phyloP scores from a whole-genome alignment of 2,888 invertebrate genomes.

The Pollenia griseotomentosa region DNA sequence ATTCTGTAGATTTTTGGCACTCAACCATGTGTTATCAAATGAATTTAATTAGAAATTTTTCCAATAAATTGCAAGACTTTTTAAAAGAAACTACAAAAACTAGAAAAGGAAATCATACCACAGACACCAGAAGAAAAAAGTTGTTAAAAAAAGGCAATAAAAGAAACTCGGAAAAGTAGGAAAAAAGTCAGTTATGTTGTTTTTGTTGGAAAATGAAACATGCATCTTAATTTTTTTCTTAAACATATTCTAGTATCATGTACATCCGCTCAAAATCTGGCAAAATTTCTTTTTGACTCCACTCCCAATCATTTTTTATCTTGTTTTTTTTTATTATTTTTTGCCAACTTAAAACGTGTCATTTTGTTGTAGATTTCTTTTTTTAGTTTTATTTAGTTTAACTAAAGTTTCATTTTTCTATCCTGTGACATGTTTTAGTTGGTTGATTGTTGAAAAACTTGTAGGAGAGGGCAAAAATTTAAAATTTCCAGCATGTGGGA shows the following conservation, averaged over 20 bases:
- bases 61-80: background rate
- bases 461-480: background rate
- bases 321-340: slow-evolving; percentile 14
- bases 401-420: slow-evolving; percentile 1
- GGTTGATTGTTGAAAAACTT: slow-evolving; percentile 28
- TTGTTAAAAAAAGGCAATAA: slow-evolving; percentile 36
- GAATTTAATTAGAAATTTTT: slow-evolving; percentile 62
- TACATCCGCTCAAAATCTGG: slow-evolving; percentile 47
- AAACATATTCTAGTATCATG: slow-evolving; percentile 40
- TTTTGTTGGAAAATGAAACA: slow-evolving; percentile 15
- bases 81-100: background rate
- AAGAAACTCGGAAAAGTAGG: slow-evolving; percentile 2
- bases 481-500: background rate
- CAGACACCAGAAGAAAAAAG: slow-evolving; percentile 13
- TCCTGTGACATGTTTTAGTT: slow-evolving; percentile 44
- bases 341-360: slow-evolving; percentile 58
- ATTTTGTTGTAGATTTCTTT: slow-evolving; percentile 48
- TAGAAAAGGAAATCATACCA: background rate
- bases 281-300: background rate
- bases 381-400: slow-evolving; percentile 21
- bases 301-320: background rate
- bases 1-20: background rate
- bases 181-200: slow-evolving; percentile 4
- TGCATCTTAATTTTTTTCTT: slow-evolving; percentile 26
- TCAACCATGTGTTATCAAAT: slow-evolving; percentile 40